These are phyloP conservation scores for Sander lucioperca DNA, from an alignment of 2,113 vertebrate species.

Conservation along the genomic window DNA sequence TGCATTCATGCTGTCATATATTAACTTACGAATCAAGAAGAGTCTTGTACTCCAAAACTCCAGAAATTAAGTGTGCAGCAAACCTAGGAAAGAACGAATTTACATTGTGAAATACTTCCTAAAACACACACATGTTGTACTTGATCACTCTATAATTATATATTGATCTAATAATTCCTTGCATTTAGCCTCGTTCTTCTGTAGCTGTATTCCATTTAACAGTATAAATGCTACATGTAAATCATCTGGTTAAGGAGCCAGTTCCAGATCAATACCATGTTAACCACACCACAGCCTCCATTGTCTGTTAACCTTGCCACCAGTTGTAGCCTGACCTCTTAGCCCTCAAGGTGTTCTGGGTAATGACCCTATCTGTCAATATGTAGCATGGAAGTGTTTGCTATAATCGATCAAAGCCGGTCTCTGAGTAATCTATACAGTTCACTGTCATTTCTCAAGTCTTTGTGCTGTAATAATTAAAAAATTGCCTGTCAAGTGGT, in stretches of 20 bases:
- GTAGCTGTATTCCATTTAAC: neutral
- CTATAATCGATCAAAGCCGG: constrained; percentile 26
- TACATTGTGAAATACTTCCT: neutral
- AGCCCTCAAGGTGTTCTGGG: constrained; percentile 31
- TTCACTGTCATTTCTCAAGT: constrained; percentile 22
- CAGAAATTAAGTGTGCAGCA: constrained; percentile 93
- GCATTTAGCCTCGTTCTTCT: neutral
- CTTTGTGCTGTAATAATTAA: neutral
- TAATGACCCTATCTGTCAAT: constrained; percentile 63
- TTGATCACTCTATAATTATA: neutral
- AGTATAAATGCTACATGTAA: constrained; percentile 29
- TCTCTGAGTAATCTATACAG: constrained; percentile 9
- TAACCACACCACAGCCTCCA: constrained; percentile 50
- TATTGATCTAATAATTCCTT: neutral
- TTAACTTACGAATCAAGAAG: constrained; percentile 91
- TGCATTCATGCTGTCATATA: neutral
- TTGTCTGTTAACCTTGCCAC: constrained; percentile 30
- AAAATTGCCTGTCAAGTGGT: neutral
- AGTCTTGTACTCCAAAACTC: constrained; percentile 94
- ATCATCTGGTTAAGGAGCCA: constrained; percentile 48
- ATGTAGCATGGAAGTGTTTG: constrained; percentile 24
- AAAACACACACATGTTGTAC: neutral
- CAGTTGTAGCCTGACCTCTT: constrained; percentile 12
- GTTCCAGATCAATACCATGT: constrained; percentile 54
- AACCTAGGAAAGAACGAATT: constrained; percentile 83